Base-by-base conservation (phyloP, 2,797 vertebrate genomes). In the Lagodon rhomboides region DNA sequence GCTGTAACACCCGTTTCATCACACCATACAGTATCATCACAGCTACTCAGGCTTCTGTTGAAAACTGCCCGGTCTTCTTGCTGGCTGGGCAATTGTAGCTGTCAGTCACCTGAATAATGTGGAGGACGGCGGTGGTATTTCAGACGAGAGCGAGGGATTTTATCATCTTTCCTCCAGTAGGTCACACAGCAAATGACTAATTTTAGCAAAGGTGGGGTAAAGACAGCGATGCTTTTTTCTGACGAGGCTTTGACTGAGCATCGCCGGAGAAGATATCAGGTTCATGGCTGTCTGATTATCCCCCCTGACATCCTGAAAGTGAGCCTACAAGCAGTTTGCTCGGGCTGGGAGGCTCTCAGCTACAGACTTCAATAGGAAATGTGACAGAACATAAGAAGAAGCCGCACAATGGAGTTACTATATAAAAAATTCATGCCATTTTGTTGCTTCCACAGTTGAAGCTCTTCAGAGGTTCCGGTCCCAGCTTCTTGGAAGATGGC, bases 31-130 rank as follows among this genome's bases (percentile, higher is more conserved):
- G 90, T 87, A 91, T 93, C 89, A 91, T 93, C 89, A 88, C 83
- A 89, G 91, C 80, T 82, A 80, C 85, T 91, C 84, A 67, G 72
- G 84, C 71, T 90, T 84, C 83, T 93, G 93, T 94, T 89, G 80
- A 88, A 79, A 81, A 81, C 54, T 50, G 73, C 64, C 68, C 1
- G 70, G 67, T 75, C 53, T 50, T 64, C 60, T 72, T 71, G 83
- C 79, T 77, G 90, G 79, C 77, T 47, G 75, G 88, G 90, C 85
- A 93, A 90, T 89, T 89, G 82, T 80, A 79, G 83, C 92, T 92
- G 93, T 94, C 93, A 93, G 63, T 95, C 92, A 93, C 80, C 77
- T 91, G 89, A 93, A 89, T 93, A 93, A 94, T 92, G 85, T 73
- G 63, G 84, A 61, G 85, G 92, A 91, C 83, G 79, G 80, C 46